Evolutionary conservation across 2,888 invertebrate genomes (phyloP).

Genomic region (Meiosimyza decipiens): DNA sequence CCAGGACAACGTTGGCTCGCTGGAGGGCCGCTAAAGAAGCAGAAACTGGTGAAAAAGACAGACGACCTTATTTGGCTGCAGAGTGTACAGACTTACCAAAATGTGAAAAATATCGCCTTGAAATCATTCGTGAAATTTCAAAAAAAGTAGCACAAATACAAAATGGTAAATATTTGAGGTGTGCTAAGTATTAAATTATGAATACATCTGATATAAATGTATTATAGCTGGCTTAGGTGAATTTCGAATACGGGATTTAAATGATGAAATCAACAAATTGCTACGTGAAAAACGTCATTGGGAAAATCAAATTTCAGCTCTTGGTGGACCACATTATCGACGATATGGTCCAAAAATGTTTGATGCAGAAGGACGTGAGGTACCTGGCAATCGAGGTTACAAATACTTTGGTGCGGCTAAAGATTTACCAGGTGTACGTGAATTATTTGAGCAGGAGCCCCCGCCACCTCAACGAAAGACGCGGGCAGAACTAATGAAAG

Average conservation of each 20-base stretch:
- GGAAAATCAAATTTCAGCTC: slow-evolving; percentile 95
- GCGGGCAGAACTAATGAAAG: slow-evolving; percentile 95
- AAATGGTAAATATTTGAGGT: slow-evolving; percentile 74
- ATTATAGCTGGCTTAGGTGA: slow-evolving; percentile 94
- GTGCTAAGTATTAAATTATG: not conserved
- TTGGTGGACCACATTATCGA: slow-evolving; percentile 95
- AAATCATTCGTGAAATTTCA: slow-evolving; percentile 96
- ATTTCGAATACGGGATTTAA: slow-evolving; percentile 96
- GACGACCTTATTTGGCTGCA: slow-evolving; percentile 93
- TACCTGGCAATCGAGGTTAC: slow-evolving; percentile 97
- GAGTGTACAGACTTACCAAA: slow-evolving; percentile 92
- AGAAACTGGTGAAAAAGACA: slow-evolving; percentile 86
- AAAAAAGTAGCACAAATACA: slow-evolving; percentile 99
- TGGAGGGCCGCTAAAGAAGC: slow-evolving; percentile 98
- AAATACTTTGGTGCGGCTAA: slow-evolving; percentile 99
- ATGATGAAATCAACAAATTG: slow-evolving; percentile 99
- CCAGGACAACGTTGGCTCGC: slow-evolving; percentile 92
- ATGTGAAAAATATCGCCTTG: slow-evolving; percentile 96
- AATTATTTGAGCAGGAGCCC: slow-evolving; percentile 96
- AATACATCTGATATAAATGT: slow-evolving; percentile 15
- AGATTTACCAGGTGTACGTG: slow-evolving; percentile 97
- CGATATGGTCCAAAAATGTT: slow-evolving; percentile 93
- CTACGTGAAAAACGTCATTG: slow-evolving; percentile 96
- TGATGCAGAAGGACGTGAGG: slow-evolving; percentile 94
- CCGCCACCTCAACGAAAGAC: slow-evolving; percentile 91